Conservation (phyloP, 2,113 vertebrate species). For the Siphamia tubifer region DNA sequence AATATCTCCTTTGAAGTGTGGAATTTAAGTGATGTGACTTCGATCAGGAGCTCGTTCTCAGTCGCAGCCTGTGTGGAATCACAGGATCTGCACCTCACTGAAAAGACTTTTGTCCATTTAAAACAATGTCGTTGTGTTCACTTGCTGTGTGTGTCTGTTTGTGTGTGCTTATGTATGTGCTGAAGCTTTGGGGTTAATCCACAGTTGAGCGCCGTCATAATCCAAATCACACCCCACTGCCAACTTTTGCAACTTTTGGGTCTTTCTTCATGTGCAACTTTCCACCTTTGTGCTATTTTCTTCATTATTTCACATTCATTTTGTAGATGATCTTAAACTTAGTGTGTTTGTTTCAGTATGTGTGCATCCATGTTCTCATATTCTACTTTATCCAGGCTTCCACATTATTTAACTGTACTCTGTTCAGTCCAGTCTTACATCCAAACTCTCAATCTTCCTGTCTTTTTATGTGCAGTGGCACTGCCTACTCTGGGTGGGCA, state of each 20-base stretch:
- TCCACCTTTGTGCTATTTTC: background rate
- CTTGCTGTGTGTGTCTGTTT: conserved; percentile 2
- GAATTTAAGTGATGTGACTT: conserved; percentile 15
- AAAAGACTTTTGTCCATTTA: conserved; percentile 68
- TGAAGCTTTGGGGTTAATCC: conserved; percentile 55
- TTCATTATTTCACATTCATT: background rate
- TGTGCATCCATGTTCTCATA: conserved; percentile 1
- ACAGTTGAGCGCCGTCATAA: conserved; percentile 60
- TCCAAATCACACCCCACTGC: conserved; percentile 67
- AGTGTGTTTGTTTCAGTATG: background rate
- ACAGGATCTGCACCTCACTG: conserved; percentile 46
- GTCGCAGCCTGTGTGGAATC: conserved; percentile 27
- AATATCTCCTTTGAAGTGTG: background rate
- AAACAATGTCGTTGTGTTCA: conserved; percentile 67
- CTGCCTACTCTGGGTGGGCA: conserved; percentile 88
- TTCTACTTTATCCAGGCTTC: background rate
- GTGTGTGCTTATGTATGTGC: conserved; percentile 28
- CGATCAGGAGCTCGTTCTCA: conserved; percentile 13
- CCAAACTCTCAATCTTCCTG: conserved; percentile 30
- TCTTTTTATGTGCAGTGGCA: conserved; percentile 82
- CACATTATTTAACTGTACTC: background rate
- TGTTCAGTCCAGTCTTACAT: conserved; percentile 9
- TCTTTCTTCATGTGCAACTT: conserved; percentile 14
- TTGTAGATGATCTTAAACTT: background rate
- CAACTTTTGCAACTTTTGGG: conserved; percentile 56